Percentiles rank a stretch among this genome's conserved stretches.
phyloP scores from a whole-genome alignment of 1,140 invertebrate species.

The Metaphire vulgaris region DNA sequence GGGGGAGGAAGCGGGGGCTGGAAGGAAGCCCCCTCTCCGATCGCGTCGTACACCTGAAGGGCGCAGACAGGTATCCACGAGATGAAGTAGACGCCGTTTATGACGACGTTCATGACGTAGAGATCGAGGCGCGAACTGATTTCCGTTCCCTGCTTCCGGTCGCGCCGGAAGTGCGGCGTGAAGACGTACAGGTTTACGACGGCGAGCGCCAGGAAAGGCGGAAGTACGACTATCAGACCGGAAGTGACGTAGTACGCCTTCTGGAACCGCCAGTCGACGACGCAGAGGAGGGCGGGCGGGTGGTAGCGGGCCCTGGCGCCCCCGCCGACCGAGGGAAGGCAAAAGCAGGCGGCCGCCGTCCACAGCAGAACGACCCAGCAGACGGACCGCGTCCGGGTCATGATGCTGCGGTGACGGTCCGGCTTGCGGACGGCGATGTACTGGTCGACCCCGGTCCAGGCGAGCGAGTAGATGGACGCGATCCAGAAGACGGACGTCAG shows the following conservation, averaged over 20 bases:
- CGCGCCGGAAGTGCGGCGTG: conserved; percentile 67
- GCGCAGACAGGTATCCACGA: conserved; percentile 86
- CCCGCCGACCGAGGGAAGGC: conserved; percentile 68
- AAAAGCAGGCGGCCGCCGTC: conserved; percentile 82
- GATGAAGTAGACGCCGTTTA: conserved; percentile 80
- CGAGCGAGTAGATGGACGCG: conserved; percentile 85
- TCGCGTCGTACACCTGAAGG: conserved; percentile 60
- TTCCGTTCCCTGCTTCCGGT: conserved; percentile 50
- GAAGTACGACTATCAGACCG: conserved; percentile 79
- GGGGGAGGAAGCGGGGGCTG: conserved; percentile 57
- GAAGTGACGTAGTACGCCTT: conserved; percentile 85
- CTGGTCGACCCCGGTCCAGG: conserved; percentile 91
- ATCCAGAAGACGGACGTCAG: conserved; percentile 84
- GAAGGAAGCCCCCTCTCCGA: background rate
- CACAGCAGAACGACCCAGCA: conserved; percentile 89
- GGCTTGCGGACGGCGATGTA: conserved; percentile 89
- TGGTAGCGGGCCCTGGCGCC: conserved; percentile 59
- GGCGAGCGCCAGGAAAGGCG: conserved; percentile 83
- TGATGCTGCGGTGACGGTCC: conserved; percentile 85
- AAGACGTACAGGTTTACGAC: conserved; percentile 92
- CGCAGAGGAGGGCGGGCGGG: conserved; percentile 78
- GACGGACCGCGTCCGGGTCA: conserved; percentile 82
- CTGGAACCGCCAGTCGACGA: conserved; percentile 90
- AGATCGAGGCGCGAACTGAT: conserved; percentile 63
- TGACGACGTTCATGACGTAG: conserved; percentile 83